Evolutionary conservation across 1,140 invertebrate species (phyloP), one percentile per base, ranked within the genome.

Genomic region (Heliconius congener): DNA sequence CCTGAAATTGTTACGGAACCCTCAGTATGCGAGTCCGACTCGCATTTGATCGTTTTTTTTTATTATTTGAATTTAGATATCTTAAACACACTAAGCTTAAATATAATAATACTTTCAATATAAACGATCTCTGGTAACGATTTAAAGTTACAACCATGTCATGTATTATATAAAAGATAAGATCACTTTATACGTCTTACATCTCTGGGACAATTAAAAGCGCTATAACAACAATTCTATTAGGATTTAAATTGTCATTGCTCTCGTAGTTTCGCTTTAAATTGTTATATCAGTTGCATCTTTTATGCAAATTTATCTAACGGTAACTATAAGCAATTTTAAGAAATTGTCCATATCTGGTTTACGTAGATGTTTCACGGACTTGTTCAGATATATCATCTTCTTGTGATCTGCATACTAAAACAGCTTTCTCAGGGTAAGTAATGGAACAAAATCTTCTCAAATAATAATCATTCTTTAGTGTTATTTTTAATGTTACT

Each of bases 321-420:
- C 82, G 82, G 84, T 81, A 83, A 73, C 80, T 77, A 70, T 79
- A 81, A 84, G 82, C 72, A 82, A 82, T 85, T 85, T 85, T 84
- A 84, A 78, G 82, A 84, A 84, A 81, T 78, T 73, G 78, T 78
- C 76, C 83, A 78, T 78, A 81, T 81, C 82, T 81, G 79, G 71
- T 74, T 80, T 84, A 80, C 71, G 71, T 72, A 78, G 74, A 81
- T 80, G 76, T 77, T 52, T 75, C 37, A 77, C 72, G 66, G 60
- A 76, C 73, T 76, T 78, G 81, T 82, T 81, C 74, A 81, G 76
- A 88, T 88, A 87, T 74, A 71, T 78, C 73, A 88, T 87, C 86
- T 85, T 79, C 83, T 71, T 81, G 84, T 86, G 81, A 87, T 86
- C 85, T 87, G 83, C 77, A 78, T 73, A 76, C 73, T 39, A 37